Evolutionary conservation across 2,113 vertebrate species (phyloP).

Genomic region (Corythoichthys haematopterus): DNA sequence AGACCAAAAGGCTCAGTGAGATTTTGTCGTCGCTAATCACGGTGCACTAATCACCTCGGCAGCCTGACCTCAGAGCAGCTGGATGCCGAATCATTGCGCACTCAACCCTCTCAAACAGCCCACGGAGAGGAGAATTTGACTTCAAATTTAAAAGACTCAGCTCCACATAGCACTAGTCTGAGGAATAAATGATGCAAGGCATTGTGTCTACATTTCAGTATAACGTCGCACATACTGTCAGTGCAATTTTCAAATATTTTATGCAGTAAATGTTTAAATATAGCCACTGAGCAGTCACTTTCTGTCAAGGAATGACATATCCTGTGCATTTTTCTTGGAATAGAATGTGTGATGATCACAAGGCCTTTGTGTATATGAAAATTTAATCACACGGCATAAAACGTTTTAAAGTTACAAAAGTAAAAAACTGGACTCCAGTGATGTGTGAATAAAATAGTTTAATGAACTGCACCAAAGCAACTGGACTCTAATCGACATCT

Average conservation of each 20-base stretch:
- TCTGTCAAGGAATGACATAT: not conserved
- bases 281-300: not conserved
- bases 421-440: too few relatives aligned
- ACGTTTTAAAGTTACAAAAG: too few relatives aligned
- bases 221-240: not conserved
- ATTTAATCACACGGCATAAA: not conserved
- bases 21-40: constrained; percentile 37
- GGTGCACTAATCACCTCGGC: constrained; percentile 37
- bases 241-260: not conserved
- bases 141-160: not conserved
- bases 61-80: constrained; percentile 19
- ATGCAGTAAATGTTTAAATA: not conserved
- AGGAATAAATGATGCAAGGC: not conserved
- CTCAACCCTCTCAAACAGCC: constrained; percentile 3
- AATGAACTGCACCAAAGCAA: not conserved
- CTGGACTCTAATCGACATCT: not conserved
- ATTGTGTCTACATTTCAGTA: not conserved
- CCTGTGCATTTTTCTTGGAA: not conserved
- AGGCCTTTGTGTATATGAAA: not conserved
- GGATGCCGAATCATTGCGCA: constrained; percentile 7
- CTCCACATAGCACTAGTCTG: not conserved
- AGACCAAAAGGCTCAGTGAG: not conserved
- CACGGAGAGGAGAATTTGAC: constrained; percentile 6
- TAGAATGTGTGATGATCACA: not conserved
- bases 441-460: too few relatives aligned